Base-by-base conservation (phyloP, 1,140 invertebrate genomes). In the Neodiprion fabricii region DNA sequence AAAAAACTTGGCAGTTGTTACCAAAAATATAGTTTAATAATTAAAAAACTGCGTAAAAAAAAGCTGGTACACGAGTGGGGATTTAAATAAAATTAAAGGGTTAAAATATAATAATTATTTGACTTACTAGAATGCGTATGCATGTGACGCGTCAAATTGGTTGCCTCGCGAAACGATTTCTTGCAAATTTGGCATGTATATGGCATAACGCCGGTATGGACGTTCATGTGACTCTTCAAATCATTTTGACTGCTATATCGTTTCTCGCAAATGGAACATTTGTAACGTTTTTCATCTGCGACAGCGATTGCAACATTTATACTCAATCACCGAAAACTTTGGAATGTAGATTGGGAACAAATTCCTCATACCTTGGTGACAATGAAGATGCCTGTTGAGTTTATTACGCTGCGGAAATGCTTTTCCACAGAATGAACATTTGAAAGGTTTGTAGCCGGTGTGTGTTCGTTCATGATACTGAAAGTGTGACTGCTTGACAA, bases 341-440 rank as follows among this genome's bases (percentile, higher is more conserved):
- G 28, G 28, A 40, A 40, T 40, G 28, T 40, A 40, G 28, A 40
- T 40, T 40, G 2, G 28, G 28, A 40, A 40, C 28, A 40, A 40
- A 40, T 9, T 61, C 53, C 1, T 76, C 82, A 82, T 76, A 86
- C 84, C 79, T 67, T 74, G 83, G 69, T 89, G 87, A 0, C 83
- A 84, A 47, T 76, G 74, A 83, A 98, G 96, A 83, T 98, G 97
- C 70, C 95, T 89, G 85, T 97, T 97, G 70, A 98, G 89, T 79
- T 89, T 89, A 67, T 86, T 87, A 50, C 79, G 80, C 53, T 86
- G 85, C 4, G 84, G 82, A 79, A 89, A 89, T 21, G 85, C 83
- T 77, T 88, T 88, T 0, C 86, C 92, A 82, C 95, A 96, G 71
- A 93, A 89, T 40, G 90, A 90, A 83, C 95, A 96, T 83, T 94